Evolutionary conservation across 2,888 invertebrate genomes (phyloP).

Genomic region (Mycalesis mineus): DNA sequence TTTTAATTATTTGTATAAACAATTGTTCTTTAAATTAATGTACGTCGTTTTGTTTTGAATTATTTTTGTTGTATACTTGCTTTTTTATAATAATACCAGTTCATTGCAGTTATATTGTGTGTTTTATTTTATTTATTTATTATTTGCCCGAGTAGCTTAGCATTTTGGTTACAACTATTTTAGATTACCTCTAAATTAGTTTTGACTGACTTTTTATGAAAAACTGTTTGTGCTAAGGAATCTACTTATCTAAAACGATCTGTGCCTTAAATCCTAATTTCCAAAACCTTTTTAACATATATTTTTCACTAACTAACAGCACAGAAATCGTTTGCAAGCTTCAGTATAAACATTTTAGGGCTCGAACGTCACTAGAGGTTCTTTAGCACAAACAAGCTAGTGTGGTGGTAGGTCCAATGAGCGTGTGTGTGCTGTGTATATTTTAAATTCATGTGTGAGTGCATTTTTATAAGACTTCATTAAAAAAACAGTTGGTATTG

Average conservation of each 20-base stretch:
- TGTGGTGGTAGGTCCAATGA: slow-evolving; percentile 50
- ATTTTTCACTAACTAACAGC: slow-evolving; percentile 12
- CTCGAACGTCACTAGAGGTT: slow-evolving; percentile 33
- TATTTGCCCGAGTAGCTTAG: slow-evolving; percentile 66
- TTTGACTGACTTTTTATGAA: slow-evolving; percentile 37
- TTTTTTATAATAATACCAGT: slow-evolving; percentile 86
- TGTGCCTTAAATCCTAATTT: slow-evolving; percentile 35
- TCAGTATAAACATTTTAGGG: slow-evolving; percentile 3
- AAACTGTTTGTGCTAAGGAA: slow-evolving; percentile 69
- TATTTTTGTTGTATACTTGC: slow-evolving; percentile 86
- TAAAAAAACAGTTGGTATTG: slow-evolving; percentile 68
- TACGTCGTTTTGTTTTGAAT: slow-evolving; percentile 87
- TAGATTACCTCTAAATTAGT: slow-evolving; percentile 45
- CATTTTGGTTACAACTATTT: slow-evolving; percentile 46
- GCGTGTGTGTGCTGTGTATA: slow-evolving; percentile 41
- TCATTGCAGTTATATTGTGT: slow-evolving; percentile 83
- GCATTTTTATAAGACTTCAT: slow-evolving; percentile 51
- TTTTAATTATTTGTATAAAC: slow-evolving; percentile 84
- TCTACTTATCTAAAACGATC: slow-evolving; percentile 31
- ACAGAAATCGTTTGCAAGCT: slow-evolving; percentile 10
- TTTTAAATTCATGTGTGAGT: slow-evolving; percentile 48
- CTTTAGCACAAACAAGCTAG: slow-evolving; percentile 56
- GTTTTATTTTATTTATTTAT: slow-evolving; percentile 74
- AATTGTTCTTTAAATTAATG: slow-evolving; percentile 87
- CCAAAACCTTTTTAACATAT: slow-evolving; percentile 18